Conservation (phyloP, 2,888 invertebrate genomes). For the Chalcis sispes region DNA sequence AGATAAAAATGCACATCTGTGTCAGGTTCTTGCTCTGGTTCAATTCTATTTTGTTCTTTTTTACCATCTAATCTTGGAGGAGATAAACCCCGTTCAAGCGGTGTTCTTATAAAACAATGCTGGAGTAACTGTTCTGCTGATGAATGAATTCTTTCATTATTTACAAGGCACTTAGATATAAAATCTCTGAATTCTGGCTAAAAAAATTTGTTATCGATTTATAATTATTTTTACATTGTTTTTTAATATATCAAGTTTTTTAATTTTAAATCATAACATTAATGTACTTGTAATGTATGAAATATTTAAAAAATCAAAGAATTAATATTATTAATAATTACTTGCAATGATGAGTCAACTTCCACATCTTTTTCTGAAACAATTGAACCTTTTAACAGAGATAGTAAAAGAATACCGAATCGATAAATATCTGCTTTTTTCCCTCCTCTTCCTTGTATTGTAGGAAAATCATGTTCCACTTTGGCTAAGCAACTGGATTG, state of each 20-base stretch:
- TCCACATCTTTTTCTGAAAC: conserved; percentile 78
- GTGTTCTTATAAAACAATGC: conserved; percentile 84
- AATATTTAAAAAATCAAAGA: neutral
- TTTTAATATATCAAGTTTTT: neutral
- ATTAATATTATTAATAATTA: conserved; percentile 11
- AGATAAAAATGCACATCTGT: conserved; percentile 67
- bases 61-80: conserved; percentile 72
- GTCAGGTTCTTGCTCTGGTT: conserved; percentile 69
- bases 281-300: no score
- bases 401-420: conserved; percentile 83
- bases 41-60: conserved; percentile 64
- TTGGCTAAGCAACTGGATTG: conserved; percentile 70
- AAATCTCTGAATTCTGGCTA: conserved; percentile 84
- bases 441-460: conserved; percentile 76
- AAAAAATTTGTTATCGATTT: conserved; percentile 60
- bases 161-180: conserved; percentile 83
- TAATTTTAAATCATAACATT: neutral
- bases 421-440: conserved; percentile 87
- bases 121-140: conserved; percentile 86
- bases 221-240: neutral
- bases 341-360: conserved; percentile 79
- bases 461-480: conserved; percentile 71
- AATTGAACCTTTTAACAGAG: conserved; percentile 79
- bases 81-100: conserved; percentile 75
- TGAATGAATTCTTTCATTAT: conserved; percentile 85